These are phyloP conservation scores for Drosophila rellima DNA, from an alignment of 2,888 invertebrate species.

Conservation along the genomic window DNA sequence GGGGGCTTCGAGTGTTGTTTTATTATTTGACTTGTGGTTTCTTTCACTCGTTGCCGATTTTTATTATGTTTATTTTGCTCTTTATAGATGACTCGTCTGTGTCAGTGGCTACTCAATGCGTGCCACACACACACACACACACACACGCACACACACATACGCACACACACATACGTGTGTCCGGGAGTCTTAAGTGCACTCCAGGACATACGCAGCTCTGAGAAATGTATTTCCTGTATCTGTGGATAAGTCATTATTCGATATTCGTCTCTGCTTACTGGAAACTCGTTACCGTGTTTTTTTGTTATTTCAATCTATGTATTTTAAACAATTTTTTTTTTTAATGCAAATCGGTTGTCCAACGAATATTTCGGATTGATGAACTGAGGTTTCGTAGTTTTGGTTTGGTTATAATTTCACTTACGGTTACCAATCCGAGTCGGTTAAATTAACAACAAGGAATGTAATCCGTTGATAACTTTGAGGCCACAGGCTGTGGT, in stretches of 20 bases:
- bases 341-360: too few species aligned
- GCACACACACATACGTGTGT: constrained; percentile 1
- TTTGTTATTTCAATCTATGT: too few species aligned
- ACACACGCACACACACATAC: background rate
- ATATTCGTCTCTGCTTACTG: background rate
- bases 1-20: constrained; percentile 38
- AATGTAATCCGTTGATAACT: constrained; percentile 17
- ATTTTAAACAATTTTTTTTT: too few species aligned
- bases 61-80: constrained; percentile 71
- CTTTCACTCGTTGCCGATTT: constrained; percentile 45
- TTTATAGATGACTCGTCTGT: constrained; percentile 46
- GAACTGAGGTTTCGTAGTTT: too few species aligned
- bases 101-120: constrained; percentile 31
- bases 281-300: too few species aligned
- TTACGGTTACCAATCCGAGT: too few species aligned
- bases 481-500: constrained; percentile 17
- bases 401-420: too few species aligned
- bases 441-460: background rate
- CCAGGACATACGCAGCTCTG: constrained; percentile 15
- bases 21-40: constrained; percentile 51
- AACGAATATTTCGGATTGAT: background rate
- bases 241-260: constrained; percentile 24
- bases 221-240: background rate
- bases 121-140: constrained; percentile 12
- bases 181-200: constrained; percentile 46